These are phyloP conservation scores for Parazoanthus atlanticus DNA, from an alignment of 92 coral and sea anemone genomes.

Conservation along the genomic window DNA sequence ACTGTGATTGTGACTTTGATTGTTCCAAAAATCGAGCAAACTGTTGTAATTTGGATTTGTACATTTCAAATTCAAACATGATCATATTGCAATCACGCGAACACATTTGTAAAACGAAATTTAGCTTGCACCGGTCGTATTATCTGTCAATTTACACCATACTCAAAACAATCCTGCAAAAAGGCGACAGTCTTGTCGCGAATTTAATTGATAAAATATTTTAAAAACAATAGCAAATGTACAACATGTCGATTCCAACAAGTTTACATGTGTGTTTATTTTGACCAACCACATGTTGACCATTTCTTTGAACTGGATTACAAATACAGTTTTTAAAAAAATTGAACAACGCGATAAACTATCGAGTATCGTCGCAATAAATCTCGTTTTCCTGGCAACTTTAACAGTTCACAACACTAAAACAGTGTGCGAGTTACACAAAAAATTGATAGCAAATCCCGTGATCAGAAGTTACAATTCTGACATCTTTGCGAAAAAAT, in stretches of 20 bases:
- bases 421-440: too few relatives aligned
- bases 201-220: conserved; percentile 19
- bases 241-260: neutral
- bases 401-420: neutral
- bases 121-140: neutral
- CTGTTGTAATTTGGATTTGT: conserved; percentile 2
- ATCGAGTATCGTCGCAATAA: neutral
- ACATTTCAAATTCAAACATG: neutral
- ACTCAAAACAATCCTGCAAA: neutral
- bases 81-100: neutral
- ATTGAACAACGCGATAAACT: neutral
- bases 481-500: neutral
- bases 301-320: neutral
- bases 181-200: conserved; percentile 26
- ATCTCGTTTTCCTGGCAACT: neutral
- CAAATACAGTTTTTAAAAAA: neutral
- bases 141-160: neutral
- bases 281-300: neutral
- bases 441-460: neutral
- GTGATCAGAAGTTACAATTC: neutral
- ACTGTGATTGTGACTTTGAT: neutral
- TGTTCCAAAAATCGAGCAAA: neutral
- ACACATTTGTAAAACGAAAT: neutral
- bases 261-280: neutral
- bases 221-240: conserved; percentile 3